Percentiles rank a stretch among this genome's conserved stretches.
These are phyloP conservation scores for Orthonychiurus folsomi DNA, from an alignment of 2,888 invertebrate genomes.

Conservation along the genomic window DNA sequence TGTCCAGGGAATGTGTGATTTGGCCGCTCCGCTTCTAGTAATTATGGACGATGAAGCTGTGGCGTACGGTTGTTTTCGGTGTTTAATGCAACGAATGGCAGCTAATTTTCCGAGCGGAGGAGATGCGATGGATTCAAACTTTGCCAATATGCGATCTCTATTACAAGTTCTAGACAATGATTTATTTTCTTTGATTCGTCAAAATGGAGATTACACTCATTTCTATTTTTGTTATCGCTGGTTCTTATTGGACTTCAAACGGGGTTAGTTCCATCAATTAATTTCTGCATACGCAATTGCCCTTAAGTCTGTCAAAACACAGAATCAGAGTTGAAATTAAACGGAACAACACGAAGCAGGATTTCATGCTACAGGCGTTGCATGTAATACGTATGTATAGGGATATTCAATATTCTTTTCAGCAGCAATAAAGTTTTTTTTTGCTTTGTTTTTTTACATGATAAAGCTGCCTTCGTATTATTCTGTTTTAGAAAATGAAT, in stretches of 20 bases:
- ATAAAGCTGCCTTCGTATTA: too few relatives aligned
- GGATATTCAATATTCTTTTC: too few relatives aligned
- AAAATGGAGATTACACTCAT: slow-evolving; percentile 91
- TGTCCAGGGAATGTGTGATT: slow-evolving; percentile 96
- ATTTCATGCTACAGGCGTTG: too few relatives aligned
- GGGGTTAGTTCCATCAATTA: slow-evolving; percentile 48
- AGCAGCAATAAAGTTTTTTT: too few relatives aligned
- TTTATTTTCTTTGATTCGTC: slow-evolving; percentile 87
- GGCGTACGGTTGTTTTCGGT: slow-evolving; percentile 83
- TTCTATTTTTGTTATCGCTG: slow-evolving; percentile 97
- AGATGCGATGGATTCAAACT: slow-evolving; percentile 90
- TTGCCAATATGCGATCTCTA: slow-evolving; percentile 75
- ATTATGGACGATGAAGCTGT: slow-evolving; percentile 84
- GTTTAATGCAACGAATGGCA: slow-evolving; percentile 80
- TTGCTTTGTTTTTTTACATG: too few relatives aligned
- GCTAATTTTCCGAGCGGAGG: slow-evolving; percentile 85
- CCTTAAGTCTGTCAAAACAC: too few relatives aligned
- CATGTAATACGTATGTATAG: too few relatives aligned
- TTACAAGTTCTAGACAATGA: slow-evolving; percentile 80
- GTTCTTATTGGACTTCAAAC: slow-evolving; percentile 92
- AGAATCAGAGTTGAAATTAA: too few relatives aligned
- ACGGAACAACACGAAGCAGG: too few relatives aligned
- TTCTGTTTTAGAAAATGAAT: too few relatives aligned
- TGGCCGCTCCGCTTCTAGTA: slow-evolving; percentile 84
- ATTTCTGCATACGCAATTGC: background rate